Base-by-base conservation (phyloP, 2,113 vertebrate genomes). In the Lynx canadensis region DNA sequence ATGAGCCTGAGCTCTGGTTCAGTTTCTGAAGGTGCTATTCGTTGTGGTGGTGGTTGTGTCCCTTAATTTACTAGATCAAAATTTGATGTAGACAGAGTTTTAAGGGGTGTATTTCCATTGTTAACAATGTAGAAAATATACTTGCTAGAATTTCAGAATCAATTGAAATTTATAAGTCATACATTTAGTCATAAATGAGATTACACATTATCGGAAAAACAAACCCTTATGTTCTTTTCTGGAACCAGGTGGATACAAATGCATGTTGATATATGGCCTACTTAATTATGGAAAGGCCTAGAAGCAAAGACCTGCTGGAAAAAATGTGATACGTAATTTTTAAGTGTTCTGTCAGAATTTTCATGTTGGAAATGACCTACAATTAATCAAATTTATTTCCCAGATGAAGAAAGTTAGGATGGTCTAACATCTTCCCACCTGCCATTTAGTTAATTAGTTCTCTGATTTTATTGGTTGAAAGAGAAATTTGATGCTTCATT, bases 381-480 rank as follows among this genome's bases (percentile, higher is more conserved):
- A 83, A 41, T 82, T 80, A 97, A 95, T 95, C 4, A 2, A 60
- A 18, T 89, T 69, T 50, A 73, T 86, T 74, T 96, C 23, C 16
- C 12, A 82, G 27, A 83, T 95, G 45, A 94, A 92, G 76, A 96
- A 94, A 88, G 15, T 87, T 86, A 66, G 12, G 2, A 7, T 68
- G 60, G 23, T 82, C 29, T 84, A 89, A 19, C 8, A 5, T 31
- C n/a, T 91, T 80, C 4, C 12, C 18, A 68, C 14, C 15, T 97
- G 7, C 50, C 29, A 71, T 27, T 60, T 31, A 88, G 41, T 82
- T 96, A 3, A 68, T 91, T 52, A 16, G 27, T 68, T 95, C n/a
- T 96, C 63, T 81, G 73, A 78, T 23, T 91, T 96, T 27, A 55
- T 60, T 96, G 38, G 31, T 83, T 91, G 84, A 92, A 55, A 89